Evolutionary conservation across 2,797 vertebrate genomes (phyloP).

Genomic region (Podarcis lilfordi): DNA sequence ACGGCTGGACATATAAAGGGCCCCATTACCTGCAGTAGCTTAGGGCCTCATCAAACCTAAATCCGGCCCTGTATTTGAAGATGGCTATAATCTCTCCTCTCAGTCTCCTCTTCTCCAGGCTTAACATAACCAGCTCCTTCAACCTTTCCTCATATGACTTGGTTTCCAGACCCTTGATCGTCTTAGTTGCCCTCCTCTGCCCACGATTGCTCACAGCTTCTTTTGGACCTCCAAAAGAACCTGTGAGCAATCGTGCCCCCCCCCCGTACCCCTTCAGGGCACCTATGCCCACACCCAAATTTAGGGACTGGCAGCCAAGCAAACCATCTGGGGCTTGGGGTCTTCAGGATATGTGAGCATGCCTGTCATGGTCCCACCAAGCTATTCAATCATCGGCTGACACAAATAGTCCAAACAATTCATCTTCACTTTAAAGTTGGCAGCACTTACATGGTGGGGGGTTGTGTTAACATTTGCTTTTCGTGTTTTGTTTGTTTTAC

Average conservation of each 20-base stretch:
- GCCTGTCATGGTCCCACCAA: neutral
- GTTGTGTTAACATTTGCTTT: neutral
- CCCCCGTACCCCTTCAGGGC: neutral
- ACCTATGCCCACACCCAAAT: neutral
- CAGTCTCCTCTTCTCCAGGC: too few species aligned
- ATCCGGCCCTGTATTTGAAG: too few species aligned
- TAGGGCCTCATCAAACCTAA: too few species aligned
- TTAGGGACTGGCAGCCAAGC: neutral
- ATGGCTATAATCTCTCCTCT: too few species aligned
- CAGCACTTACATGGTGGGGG: neutral
- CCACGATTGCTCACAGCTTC: neutral
- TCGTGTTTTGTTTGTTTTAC: neutral
- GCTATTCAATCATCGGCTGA: neutral
- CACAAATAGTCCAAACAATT: neutral
- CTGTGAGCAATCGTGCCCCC: too few species aligned
- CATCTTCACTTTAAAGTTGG: neutral
- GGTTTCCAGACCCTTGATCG: too few species aligned
- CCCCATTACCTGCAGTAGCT: too few species aligned
- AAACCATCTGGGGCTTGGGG: too few species aligned
- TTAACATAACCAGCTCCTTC: too few species aligned
- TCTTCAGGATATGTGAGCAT: neutral
- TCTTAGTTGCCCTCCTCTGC: neutral
- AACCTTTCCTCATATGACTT: too few species aligned
- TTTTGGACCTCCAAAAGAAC: neutral
- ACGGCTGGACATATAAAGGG: too few species aligned